Percentiles rank a stretch among this genome's conserved stretches.
These are phyloP conservation scores for Leptocoma aspasia DNA, from an alignment of 2,113 vertebrate species.

Conservation along the genomic window DNA sequence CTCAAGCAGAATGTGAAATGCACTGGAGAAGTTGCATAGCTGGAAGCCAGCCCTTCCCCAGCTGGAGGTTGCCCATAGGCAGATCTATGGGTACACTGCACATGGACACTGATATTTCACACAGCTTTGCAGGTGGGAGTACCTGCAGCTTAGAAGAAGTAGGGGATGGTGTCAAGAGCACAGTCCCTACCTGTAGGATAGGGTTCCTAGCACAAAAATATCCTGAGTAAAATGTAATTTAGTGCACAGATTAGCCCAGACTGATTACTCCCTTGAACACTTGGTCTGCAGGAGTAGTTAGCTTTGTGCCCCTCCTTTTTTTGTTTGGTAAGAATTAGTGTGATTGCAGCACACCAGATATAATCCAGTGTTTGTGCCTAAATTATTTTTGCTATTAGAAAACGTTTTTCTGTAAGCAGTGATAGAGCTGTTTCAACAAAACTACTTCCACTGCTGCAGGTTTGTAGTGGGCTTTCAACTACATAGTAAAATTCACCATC, in stretches of 20 bases:
- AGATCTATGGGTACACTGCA: background rate
- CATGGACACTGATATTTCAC: rapidly evolving
- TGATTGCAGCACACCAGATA: background rate
- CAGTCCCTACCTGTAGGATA: background rate
- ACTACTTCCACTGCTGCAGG: background rate
- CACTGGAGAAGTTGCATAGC: background rate
- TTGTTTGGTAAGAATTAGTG: background rate
- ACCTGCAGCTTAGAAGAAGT: background rate
- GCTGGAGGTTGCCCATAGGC: background rate
- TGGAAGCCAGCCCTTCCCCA: background rate
- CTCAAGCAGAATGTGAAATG: background rate
- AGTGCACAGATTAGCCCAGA: background rate
- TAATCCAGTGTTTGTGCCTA: background rate
- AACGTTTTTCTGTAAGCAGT: background rate
- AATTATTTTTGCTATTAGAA: background rate
- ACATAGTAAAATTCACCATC: background rate
- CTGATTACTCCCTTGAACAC: background rate
- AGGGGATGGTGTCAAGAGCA: background rate
- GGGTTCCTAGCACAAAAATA: background rate
- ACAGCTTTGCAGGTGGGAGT: background rate
- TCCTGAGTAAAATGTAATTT: background rate
- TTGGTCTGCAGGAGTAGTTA: background rate
- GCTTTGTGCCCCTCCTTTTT: background rate
- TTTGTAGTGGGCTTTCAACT: background rate
- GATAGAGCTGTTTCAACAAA: background rate